Evolutionary conservation across 2,888 invertebrate genomes (phyloP).

Genomic region (Hydraecia micacea): DNA sequence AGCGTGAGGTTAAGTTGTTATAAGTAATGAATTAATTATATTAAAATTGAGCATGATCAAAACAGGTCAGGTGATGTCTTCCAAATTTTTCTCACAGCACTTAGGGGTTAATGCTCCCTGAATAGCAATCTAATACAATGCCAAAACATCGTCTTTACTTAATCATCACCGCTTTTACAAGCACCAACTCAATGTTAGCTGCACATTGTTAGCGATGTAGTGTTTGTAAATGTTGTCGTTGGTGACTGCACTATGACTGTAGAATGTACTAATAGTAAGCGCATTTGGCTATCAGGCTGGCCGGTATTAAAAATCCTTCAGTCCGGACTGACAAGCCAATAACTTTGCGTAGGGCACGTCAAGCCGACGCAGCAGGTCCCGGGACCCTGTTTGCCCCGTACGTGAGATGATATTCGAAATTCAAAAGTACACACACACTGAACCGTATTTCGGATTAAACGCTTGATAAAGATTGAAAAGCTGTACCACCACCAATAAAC

Average conservation of each 20-base stretch:
- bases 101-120: conserved; percentile 8
- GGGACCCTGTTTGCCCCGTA: conserved; percentile 1
- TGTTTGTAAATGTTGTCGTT: conserved; percentile 9
- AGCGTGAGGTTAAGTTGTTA: conserved; percentile 56
- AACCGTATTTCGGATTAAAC: conserved; percentile 8
- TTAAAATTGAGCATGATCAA: conserved; percentile 61
- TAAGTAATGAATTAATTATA: conserved; percentile 54
- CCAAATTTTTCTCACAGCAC: conserved; percentile 64
- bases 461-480: not conserved
- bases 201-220: not conserved
- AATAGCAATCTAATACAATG: not conserved
- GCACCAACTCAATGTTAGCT: conserved; percentile 10
- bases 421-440: not conserved
- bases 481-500: conserved; percentile 12
- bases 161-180: conserved; percentile 8
- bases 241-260: conserved; percentile 15
- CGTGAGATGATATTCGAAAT: conserved; percentile 18
- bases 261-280: conserved; percentile 18
- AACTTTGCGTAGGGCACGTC: not conserved
- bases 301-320: not conserved
- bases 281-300: not conserved
- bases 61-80: conserved; percentile 74
- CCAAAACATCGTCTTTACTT: conserved; percentile 5
- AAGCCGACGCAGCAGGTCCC: not conserved
- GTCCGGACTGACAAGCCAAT: not conserved